Evolutionary conservation across 2,113 vertebrate genomes (phyloP), one percentile per base, ranked within the genome.

Genomic region (Galbula dea): DNA sequence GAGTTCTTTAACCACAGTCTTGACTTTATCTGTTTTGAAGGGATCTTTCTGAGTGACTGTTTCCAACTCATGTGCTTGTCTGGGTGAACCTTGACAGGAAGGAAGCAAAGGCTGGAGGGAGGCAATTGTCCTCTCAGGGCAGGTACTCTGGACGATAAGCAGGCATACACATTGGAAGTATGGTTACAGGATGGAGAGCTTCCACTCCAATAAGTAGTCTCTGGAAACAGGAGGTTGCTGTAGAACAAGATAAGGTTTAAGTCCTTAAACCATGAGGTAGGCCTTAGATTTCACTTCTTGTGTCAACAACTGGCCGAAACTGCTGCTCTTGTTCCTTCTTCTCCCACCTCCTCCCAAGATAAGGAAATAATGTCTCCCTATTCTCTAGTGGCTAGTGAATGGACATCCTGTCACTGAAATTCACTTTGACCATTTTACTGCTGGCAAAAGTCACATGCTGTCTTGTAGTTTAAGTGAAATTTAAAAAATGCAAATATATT

Each of bases 11-110:
- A 30, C 23, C 18, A 34, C 27, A 71, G 14, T 15, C n/a, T 58
- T 75, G 26, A 43, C 23, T 15, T 32, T 16, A 11, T 6, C 27
- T 86, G 8, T 30, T 88, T 51, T 71, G 36, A 27, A 72, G 27
- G 26, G 39, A 24, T 49, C 21, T 67, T 92, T 80, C 22, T 63
- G 37, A 81, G 23, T 1, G 6, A 32, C 32, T 26, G 49, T 27
- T 4, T 27, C 30, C 34, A 78, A 27, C 4, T 41, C 0, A 0
- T 52, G 7, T 39, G 27, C 48, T 77, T 74, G 22, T 37, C 45
- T 34, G 36, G 36, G 23, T 75, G 54, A 79, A 34, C 15, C 27
- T 34, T 20, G 24, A 11, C 17, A 57, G 49, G 37, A 71, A 37
- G 24, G 24, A 45, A 67, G 14, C 18, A 32, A 52, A 74, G 71